Evolutionary conservation across 2,888 invertebrate species (phyloP).

Genomic region (Thelaira solivaga): DNA sequence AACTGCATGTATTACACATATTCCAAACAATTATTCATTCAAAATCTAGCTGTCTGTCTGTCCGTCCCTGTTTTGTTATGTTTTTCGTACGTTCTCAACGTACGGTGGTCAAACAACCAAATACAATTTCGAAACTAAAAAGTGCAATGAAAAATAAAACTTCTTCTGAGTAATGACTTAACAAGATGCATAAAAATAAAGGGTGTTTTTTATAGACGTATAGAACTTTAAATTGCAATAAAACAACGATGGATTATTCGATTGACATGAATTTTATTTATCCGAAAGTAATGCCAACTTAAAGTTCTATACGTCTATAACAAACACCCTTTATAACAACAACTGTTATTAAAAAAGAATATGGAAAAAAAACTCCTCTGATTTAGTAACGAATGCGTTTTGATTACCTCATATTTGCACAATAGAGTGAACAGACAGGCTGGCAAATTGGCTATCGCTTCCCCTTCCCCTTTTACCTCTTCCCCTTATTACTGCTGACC

Average conservation of each 20-base stretch:
- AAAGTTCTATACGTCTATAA: too few relatives aligned
- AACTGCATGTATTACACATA: too few relatives aligned
- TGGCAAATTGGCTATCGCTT: neutral
- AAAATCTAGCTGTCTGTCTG: neutral
- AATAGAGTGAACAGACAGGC: slow-evolving; percentile 28
- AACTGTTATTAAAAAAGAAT: neutral
- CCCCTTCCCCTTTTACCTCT: neutral
- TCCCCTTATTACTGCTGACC: neutral
- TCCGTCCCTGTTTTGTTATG: neutral
- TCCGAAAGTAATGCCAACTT: too few relatives aligned
- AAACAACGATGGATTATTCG: too few relatives aligned
- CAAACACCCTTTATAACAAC: too few relatives aligned
- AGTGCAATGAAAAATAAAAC: slow-evolving; percentile 21
- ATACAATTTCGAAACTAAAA: slow-evolving; percentile 9
- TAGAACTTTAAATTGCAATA: too few relatives aligned
- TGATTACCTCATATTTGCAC: slow-evolving; percentile 44
- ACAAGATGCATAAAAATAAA: slow-evolving; percentile 37
- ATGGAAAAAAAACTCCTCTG: slow-evolving; percentile 24
- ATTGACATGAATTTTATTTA: too few relatives aligned
- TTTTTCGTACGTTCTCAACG: slow-evolving; percentile 15
- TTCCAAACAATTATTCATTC: slow-evolving; percentile 13
- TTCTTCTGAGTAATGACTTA: slow-evolving; percentile 26
- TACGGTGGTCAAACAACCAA: neutral
- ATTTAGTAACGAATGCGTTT: slow-evolving; percentile 36
- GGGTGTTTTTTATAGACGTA: too few relatives aligned